These are phyloP conservation scores for Oxygymnocypris stewartii DNA, from an alignment of 2,113 vertebrate genomes.

Conservation along the genomic window DNA sequence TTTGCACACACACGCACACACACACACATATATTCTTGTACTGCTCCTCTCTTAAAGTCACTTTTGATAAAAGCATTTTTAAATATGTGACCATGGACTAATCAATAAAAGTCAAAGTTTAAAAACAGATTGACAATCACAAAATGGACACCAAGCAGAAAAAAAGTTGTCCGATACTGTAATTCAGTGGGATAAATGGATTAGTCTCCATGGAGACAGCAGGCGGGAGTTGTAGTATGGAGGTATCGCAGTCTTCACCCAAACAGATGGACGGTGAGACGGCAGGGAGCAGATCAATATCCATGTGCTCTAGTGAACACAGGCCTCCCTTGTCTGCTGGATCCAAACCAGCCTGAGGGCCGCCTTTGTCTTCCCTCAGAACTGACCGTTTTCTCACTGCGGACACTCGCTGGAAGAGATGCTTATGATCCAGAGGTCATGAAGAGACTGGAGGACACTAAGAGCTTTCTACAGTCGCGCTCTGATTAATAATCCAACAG, in stretches of 20 bases:
- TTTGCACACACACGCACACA: too few species aligned
- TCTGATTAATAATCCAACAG: slow-evolving; percentile 22
- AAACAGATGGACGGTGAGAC: slow-evolving; percentile 59
- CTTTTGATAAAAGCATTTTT: neutral
- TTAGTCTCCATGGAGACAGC: slow-evolving; percentile 56
- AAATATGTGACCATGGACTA: neutral
- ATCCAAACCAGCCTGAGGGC: slow-evolving; percentile 45
- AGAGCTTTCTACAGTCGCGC: slow-evolving; percentile 39
- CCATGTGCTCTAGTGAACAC: slow-evolving; percentile 56
- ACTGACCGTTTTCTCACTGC: slow-evolving; percentile 40
- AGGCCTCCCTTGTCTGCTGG: slow-evolving; percentile 52
- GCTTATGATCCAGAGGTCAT: slow-evolving; percentile 40
- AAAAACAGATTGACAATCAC: slow-evolving; percentile 21
- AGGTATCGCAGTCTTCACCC: slow-evolving; percentile 44
- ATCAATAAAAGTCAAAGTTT: slow-evolving; percentile 24
- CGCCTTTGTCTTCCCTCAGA: slow-evolving; percentile 47
- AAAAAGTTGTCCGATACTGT: slow-evolving; percentile 39
- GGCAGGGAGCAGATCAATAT: slow-evolving; percentile 57
- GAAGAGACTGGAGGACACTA: slow-evolving; percentile 47
- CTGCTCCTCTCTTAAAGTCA: neutral
- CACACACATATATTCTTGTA: neutral
- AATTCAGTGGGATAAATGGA: slow-evolving; percentile 56
- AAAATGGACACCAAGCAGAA: slow-evolving; percentile 14
- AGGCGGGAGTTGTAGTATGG: slow-evolving; percentile 41
- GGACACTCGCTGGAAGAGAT: slow-evolving; percentile 7